Base-by-base conservation (phyloP, 2,888 invertebrate species). In the Philonicus albiceps region DNA sequence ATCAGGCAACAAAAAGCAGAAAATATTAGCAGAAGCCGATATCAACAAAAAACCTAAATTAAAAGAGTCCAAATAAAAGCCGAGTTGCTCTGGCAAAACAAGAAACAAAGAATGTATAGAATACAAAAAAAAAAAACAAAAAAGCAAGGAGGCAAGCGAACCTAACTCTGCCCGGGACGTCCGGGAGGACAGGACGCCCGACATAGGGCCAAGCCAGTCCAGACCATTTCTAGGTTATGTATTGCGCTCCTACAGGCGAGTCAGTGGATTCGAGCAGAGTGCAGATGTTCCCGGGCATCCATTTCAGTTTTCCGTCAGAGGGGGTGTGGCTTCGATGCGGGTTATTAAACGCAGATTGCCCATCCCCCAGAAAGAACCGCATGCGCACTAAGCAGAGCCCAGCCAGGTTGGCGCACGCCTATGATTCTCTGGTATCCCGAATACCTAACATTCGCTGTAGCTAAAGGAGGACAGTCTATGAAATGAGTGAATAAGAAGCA, bases 41-140 rank as follows among this genome's bases (percentile, higher is more conserved):
- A 81, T 81, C 64, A 81, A 81, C 81, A 81, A 55, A 81, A 81
- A 81, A 53, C 81, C 81, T 64, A 81, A 81, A 81, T 81, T 81
- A 81, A 81, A 55, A 81, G 81, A 81, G 81, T 81, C 37, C 34
- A 49, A 81, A 81, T 81, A 81, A 81, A 78, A 81, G 55, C 55
- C 49, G 81, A 55, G 55, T 78, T 78, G 78, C 78, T 81, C 55
- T 7, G 19, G 81, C 34, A 81, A 64, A 78, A 43, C 49, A 78
- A 27, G 30, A 27, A 34, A 78, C 43, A 78, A 78, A 78, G 49
- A 76, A 43, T 7, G 37, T 7, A 40, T 37, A 75, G 34, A 31
- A 75, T n/a, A 30, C 3, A 53, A 31, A 80, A 53, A 55, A 64
- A 19, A 64, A 64, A 27, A 49, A n/a, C n/a, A n/a, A 49, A n/a